Percentiles rank a stretch among this genome's conserved stretches.
Conservation (phyloP, 2,888 invertebrate species). For the Synanthedon formicaeformis region DNA sequence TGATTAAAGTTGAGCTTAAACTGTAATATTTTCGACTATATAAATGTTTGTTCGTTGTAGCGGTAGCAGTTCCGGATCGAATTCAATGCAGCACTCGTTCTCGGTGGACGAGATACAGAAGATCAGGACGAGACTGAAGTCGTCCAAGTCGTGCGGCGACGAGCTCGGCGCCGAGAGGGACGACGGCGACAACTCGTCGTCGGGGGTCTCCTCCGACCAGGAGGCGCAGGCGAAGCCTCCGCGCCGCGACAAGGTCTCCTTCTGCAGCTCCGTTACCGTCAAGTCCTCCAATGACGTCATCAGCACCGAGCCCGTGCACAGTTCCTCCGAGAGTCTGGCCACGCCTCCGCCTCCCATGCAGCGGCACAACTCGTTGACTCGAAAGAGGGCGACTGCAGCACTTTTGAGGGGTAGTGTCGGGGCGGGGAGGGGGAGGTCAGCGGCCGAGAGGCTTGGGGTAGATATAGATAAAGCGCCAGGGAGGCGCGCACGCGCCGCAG, state of each 20-base stretch:
- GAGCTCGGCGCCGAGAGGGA: conserved; percentile 75
- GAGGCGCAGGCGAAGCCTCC: conserved; percentile 58
- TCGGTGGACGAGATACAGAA: conserved; percentile 92
- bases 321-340: conserved; percentile 56
- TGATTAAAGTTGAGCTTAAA: no score
- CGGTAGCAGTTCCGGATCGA: conserved; percentile 80
- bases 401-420: conserved; percentile 49
- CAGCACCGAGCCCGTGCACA: conserved; percentile 66
- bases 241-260: conserved; percentile 58
- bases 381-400: conserved; percentile 72
- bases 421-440: conserved; percentile 29
- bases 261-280: conserved; percentile 63
- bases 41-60: conserved; percentile 40
- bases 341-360: conserved; percentile 52
- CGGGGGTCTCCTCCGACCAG: conserved; percentile 90
- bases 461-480: conserved; percentile 49
- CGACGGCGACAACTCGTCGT: conserved; percentile 90
- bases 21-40: no score
- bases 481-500: conserved; percentile 74
- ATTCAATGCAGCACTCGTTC: conserved; percentile 86
- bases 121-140: conserved; percentile 85
- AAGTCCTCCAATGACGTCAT: conserved; percentile 66
- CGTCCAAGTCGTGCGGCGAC: conserved; percentile 89
- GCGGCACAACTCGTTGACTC: conserved; percentile 73
- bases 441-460: conserved; percentile 58